Conservation (phyloP, 1,140 invertebrate genomes). For the Cyclina sinensis region DNA sequence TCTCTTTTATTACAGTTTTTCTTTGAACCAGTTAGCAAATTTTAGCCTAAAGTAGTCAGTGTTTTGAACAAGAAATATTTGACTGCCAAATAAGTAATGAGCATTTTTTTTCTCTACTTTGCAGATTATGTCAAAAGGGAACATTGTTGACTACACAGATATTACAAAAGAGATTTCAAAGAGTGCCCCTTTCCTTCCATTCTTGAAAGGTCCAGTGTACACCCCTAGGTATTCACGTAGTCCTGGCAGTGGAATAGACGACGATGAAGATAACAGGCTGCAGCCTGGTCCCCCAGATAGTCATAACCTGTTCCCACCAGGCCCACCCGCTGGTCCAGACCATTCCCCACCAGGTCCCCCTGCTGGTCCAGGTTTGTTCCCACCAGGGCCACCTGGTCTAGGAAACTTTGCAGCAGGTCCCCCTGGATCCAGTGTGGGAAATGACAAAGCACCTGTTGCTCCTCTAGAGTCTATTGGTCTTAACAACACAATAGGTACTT, state of each 20-base stretch:
- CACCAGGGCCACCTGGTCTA: background rate
- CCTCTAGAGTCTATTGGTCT: conserved; percentile 16
- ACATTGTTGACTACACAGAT: conserved; percentile 15
- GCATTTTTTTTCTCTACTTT: too few species aligned
- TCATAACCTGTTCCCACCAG: background rate
- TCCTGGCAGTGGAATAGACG: background rate
- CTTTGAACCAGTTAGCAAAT: too few species aligned
- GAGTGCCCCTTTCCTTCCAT: conserved; percentile 15
- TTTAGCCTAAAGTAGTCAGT: too few species aligned
- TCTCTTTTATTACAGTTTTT: too few species aligned
- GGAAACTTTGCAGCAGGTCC: background rate
- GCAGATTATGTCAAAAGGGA: conserved; percentile 59
- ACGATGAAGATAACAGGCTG: background rate
- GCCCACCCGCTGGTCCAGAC: background rate
- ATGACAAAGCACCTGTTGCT: background rate
- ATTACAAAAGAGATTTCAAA: background rate
- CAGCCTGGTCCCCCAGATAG: background rate
- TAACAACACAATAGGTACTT: background rate
- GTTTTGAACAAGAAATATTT: too few species aligned
- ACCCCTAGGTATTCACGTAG: background rate
- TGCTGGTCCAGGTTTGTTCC: background rate
- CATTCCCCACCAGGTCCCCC: background rate
- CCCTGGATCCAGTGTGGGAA: background rate
- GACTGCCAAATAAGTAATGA: too few species aligned
- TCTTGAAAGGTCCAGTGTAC: background rate